Base-by-base conservation (phyloP, 1,140 invertebrate species). In the Eubasilissa regina region DNA sequence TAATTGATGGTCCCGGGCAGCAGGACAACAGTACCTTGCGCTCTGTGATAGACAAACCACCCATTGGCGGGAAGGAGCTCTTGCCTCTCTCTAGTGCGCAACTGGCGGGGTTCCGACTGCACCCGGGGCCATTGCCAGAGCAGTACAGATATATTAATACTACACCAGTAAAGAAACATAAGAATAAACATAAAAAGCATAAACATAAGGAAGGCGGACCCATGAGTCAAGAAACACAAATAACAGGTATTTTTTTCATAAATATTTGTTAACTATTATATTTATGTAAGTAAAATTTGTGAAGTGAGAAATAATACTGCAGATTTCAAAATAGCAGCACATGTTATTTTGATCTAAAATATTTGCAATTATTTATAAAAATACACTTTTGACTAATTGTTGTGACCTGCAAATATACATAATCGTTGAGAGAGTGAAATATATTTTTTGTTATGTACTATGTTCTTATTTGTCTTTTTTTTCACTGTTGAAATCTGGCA, bases 41-140 rank as follows among this genome's bases (percentile, higher is more conserved):
- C 74, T 97, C 96, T 78, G 93, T 99, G 1, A 98, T 99, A 86
- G 98, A 99, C 81, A 99, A 99, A 88, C 97, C 97, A 44, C 98
- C 98, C 8, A 98, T 99, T 83, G 94, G 94, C 68, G 97, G 97
- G 1, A 99, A 99, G 87, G 98, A 99, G 87, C 90, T 99, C 76
- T 87, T 96, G 78, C 95, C 96, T 58, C 87, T 99, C 60, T 96
- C 94, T 17, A 94, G 94, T 86, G 93, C 96, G 75, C 96, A 98
- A 86, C 89, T 99, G 77, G 93, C 97, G 84, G 97, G 97, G 43
- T 99, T 99, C 87, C 91, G 97, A 80, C 90, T 99, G 79, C 97
- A 99, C 90, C 97, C 97, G 75, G 98, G 98, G 66, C 97, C 97
- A 12, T 89, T 99, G 79, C 97, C 98, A 21, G 97, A 99, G 88